phyloP scores from a whole-genome alignment of 2,113 vertebrate genomes.

The Melanerpes formicivorus region DNA sequence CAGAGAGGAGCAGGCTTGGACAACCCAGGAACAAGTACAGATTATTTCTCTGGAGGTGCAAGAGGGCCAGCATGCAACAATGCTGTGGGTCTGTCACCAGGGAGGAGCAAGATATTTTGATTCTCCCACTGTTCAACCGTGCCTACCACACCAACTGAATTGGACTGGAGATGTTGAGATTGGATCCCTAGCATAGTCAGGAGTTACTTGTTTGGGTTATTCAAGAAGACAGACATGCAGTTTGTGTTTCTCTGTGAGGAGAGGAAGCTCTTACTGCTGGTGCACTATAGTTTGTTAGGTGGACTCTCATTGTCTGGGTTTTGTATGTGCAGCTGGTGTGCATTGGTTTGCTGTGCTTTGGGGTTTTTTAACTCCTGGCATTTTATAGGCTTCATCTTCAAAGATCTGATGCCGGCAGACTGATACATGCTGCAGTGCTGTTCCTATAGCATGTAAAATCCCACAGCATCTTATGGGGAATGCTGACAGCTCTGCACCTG shows the following conservation, averaged over 20 bases:
- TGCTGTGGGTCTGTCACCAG: not conserved
- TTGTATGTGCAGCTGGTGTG: not conserved
- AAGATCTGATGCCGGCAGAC: not conserved
- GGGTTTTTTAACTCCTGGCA: not conserved
- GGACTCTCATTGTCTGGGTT: not conserved
- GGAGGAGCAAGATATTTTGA: not conserved
- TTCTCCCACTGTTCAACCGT: not conserved
- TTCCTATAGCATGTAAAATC: not conserved
- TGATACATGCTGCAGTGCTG: not conserved
- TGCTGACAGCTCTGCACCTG: not conserved
- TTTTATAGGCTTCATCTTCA: not conserved
- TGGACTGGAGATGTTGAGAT: not conserved
- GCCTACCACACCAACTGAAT: not conserved
- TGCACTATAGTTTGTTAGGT: not conserved
- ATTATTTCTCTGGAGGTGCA: not conserved
- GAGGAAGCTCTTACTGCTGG: not conserved
- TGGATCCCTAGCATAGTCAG: not conserved
- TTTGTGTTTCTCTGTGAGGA: not conserved
- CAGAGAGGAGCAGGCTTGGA: not conserved
- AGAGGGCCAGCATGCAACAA: rapidly evolving
- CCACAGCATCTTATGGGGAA: not conserved
- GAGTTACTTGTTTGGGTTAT: not conserved
- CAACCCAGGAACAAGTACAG: not conserved
- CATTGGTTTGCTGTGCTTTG: not conserved
- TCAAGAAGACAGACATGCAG: not conserved